A percentile compares a stretch with the other conserved stretches of the same genome.
Conservation (phyloP, 2,113 vertebrate species). For the Callorhinus ursinus region DNA sequence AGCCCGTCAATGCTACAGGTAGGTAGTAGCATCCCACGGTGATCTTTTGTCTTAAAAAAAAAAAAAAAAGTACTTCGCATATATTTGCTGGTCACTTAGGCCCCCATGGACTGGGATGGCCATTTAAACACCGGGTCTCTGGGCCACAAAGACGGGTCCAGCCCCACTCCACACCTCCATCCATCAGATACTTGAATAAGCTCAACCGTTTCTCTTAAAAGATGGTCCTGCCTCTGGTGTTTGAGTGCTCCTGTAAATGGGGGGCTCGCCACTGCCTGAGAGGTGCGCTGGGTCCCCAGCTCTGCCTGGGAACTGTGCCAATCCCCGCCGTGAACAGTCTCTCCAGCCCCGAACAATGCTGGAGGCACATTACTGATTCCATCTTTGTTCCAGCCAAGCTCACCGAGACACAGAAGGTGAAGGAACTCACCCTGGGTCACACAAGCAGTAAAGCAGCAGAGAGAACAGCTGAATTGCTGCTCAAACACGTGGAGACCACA, state of each 20-base stretch:
- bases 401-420: neutral
- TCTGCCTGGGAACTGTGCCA: neutral
- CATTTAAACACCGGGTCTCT: rapidly evolving
- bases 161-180: neutral
- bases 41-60: neutral
- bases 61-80: neutral
- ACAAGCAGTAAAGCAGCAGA: rapidly evolving
- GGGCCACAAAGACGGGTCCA: rapidly evolving
- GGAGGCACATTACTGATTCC: neutral
- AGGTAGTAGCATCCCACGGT: neutral
- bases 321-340: rapidly evolving
- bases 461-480: rapidly evolving
- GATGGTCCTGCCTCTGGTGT: neutral
- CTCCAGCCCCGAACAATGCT: rapidly evolving
- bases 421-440: neutral
- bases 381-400: neutral
- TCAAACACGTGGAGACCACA: rapidly evolving
- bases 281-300: neutral
- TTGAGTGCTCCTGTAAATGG: rapidly evolving
- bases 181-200: neutral
- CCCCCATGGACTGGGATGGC: too few relatives aligned
- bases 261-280: rapidly evolving
- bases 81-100: rapidly evolving
- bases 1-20: rapidly evolving
- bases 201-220: neutral